These are phyloP conservation scores for Drepana falcataria DNA, from an alignment of 2,888 invertebrate species.

Conservation along the genomic window DNA sequence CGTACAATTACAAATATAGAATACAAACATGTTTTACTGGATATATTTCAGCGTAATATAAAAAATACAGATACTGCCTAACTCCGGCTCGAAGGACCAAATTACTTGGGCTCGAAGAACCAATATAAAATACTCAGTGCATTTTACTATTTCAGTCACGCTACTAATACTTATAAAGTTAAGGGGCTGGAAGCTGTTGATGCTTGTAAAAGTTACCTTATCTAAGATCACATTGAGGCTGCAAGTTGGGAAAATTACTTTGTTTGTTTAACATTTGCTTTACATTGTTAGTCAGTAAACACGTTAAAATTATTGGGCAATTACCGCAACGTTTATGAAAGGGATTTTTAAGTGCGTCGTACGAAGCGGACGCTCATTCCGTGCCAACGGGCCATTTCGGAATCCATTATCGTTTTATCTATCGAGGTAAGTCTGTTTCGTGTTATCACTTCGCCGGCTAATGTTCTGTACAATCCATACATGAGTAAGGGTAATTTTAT, in stretches of 20 bases:
- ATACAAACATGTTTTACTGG: too few relatives aligned
- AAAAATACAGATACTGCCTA: neutral
- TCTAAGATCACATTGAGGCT: neutral
- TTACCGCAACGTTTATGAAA: neutral
- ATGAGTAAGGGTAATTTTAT: neutral
- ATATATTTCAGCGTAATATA: too few relatives aligned
- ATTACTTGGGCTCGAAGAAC: neutral
- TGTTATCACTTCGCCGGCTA: conserved; percentile 21
- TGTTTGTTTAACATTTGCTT: neutral
- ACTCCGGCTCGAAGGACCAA: neutral
- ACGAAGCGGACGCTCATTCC: conserved; percentile 19
- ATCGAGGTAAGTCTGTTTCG: conserved; percentile 20
- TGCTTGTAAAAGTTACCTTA: too few relatives aligned
- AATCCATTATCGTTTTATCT: conserved; percentile 32
- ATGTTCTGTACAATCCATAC: conserved; percentile 5
- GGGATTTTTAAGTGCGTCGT: conserved; percentile 1
- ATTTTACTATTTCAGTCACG: neutral
- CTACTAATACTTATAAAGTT: too few relatives aligned
- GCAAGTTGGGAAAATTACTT: neutral
- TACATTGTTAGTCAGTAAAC: neutral
- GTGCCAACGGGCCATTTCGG: conserved; percentile 30
- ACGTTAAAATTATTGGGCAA: neutral
- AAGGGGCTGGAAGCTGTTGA: too few relatives aligned
- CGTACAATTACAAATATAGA: too few relatives aligned
- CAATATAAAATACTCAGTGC: neutral